Conservation (phyloP, 2,888 invertebrate genomes). For the Epinotia bilunana region DNA sequence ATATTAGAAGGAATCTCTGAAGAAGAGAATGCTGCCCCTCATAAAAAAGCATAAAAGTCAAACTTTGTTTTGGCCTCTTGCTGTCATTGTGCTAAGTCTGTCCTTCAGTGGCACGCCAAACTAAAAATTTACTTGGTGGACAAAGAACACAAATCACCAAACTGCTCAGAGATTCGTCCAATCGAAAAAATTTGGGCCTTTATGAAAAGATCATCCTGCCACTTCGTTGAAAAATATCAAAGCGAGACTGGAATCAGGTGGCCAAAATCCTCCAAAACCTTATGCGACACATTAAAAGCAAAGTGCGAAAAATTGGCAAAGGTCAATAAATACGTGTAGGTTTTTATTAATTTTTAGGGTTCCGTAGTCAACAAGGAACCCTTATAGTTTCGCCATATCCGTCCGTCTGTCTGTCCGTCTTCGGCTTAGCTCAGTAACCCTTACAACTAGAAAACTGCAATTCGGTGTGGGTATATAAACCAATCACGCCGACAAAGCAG, state of each 20-base stretch:
- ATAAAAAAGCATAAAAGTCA: not conserved
- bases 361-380: no score
- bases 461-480: no score
- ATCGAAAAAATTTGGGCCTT: not conserved
- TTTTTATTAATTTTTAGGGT: no score
- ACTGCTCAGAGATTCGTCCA: slow-evolving; percentile 2
- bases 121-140: not conserved
- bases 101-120: slow-evolving; percentile 19
- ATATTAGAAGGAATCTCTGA: slow-evolving; percentile 14
- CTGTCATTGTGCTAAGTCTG: not conserved
- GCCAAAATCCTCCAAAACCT: slow-evolving; percentile 3
- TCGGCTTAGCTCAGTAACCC: no score
- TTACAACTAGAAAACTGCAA: no score
- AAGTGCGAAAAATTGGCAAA: not conserved
- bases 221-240: slow-evolving; percentile 14
- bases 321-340: not conserved
- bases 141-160: slow-evolving; percentile 1
- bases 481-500: no score
- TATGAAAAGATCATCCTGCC: not conserved
- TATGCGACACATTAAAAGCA: slow-evolving; percentile 5
- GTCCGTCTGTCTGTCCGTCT: no score
- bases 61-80: slow-evolving; percentile 15
- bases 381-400: no score
- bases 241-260: slow-evolving; percentile 1
- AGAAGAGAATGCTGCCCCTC: slow-evolving; percentile 10